Evolutionary conservation across 2,888 invertebrate genomes (phyloP).

Genomic region (Tethea ocularis): DNA sequence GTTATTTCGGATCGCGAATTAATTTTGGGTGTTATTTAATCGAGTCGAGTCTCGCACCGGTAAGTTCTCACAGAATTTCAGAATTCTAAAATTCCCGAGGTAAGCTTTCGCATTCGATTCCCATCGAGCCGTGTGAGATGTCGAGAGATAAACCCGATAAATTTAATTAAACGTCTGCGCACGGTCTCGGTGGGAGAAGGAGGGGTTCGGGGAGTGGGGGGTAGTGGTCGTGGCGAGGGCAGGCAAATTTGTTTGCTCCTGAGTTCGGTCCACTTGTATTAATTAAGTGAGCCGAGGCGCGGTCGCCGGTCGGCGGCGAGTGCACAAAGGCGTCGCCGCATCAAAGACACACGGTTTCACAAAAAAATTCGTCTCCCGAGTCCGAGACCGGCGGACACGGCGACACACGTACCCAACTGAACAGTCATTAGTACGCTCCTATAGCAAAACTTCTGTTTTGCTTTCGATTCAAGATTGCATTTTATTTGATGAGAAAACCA

Average conservation of each 20-base stretch:
- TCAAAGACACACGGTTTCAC: slow-evolving; percentile 29
- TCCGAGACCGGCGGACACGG: slow-evolving; percentile 16
- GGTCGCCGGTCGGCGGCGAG: slow-evolving; percentile 29
- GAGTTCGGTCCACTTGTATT: slow-evolving; percentile 58
- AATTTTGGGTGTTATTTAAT: slow-evolving; percentile 42
- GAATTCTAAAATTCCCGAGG: slow-evolving; percentile 65
- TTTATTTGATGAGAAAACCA: neutral
- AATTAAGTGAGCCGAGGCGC: slow-evolving; percentile 57
- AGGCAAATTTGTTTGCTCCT: slow-evolving; percentile 72
- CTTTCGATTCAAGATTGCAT: neutral
- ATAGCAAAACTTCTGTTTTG: neutral
- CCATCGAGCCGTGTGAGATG: slow-evolving; percentile 67
- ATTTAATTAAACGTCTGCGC: slow-evolving; percentile 77
- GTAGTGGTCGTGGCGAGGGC: slow-evolving; percentile 25
- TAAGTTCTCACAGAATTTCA: slow-evolving; percentile 62
- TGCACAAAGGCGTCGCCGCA: slow-evolving; percentile 50
- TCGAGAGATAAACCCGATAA: slow-evolving; percentile 75
- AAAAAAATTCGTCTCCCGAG: slow-evolving; percentile 37
- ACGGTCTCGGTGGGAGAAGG: slow-evolving; percentile 35
- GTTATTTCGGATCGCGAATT: slow-evolving; percentile 43
- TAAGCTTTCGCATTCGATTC: slow-evolving; percentile 64
- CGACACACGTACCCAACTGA: slow-evolving; percentile 10
- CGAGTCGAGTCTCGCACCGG: slow-evolving; percentile 28
- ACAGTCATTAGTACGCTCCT: neutral
- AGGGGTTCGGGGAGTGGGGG: slow-evolving; percentile 25